Evolutionary conservation across 2,797 vertebrate genomes (phyloP), one percentile per base, ranked within the genome.

Genomic region (Perodicticus potto): DNA sequence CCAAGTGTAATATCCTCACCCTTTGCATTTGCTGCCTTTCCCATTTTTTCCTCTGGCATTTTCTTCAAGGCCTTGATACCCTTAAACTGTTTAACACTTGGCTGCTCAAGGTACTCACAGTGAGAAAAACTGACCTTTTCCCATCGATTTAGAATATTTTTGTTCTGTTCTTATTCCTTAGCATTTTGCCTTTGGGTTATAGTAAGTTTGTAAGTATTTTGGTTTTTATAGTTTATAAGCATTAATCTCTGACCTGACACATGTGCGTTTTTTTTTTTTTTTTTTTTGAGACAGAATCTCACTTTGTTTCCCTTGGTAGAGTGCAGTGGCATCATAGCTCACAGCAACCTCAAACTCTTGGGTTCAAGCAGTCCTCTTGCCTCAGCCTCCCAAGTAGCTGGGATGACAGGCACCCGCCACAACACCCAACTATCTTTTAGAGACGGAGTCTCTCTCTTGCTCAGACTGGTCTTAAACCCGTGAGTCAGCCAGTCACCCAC

Each of bases 171-270:
- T 81, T 89, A 55, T 86, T 29, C 82, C 80, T 53, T 80, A 40
- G 53, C 37, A 76, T 78, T 97, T 93, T 96, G 70, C 74, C 29
- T 94, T 88, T 86, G 72, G 43, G 12, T 96, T 72, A 80, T 83
- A 83, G 76, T 95, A 74, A 77, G 67, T 92, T 34, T 78, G 2
- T 92, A 74, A 94, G 78, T 90, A 6, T 63, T 86, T 49, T 49
- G 49, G 13, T 49, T 49, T 49, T 49, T 14, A 49, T 49, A 49
- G 49, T 49, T 49, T 78, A 4, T 92, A 74, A 94, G 78, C 87
- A 6, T 63, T 86, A 43, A 84, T 83, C n/a, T 93, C 92, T 23
- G 72, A 95, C 25, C n/a, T 61, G 83, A 73, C 34, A 40, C 61
- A 19, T 83, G 49, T 61, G 12, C 80, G 45, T 74, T 70, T 93